Base-by-base conservation (phyloP, 2,888 invertebrate genomes). In the Pedicia rivosa region DNA sequence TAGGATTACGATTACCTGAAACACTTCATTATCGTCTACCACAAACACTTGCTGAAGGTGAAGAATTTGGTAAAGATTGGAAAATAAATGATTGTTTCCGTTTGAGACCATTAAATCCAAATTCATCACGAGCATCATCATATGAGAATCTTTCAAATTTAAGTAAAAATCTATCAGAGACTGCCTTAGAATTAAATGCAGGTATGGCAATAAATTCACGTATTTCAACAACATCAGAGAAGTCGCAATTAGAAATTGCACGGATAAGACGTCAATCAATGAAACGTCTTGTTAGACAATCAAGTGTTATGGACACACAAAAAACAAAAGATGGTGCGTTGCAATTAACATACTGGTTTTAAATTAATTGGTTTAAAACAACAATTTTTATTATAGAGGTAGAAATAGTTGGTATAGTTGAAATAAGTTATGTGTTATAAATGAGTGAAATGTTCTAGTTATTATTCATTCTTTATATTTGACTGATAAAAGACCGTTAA, bases 331-430 rank as follows among this genome's bases (percentile, higher is more conserved):
- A 82, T 50, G 87, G 87, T 10, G 75, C 74, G 35, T 78, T 87
- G 58, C 82, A 77, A 55, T 74, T 87, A 68, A 82, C 86, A 1
- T 84, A 86, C 57, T 87, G 87, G 87, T 84, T 84, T 62, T 86
- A 66, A 59, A 36, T 28, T 27, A 5, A 20, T n/a, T n/a, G n/a
- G n/a, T n/a, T n/a, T n/a, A n/a, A n/a, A n/a, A n/a, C n/a, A n/a
- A 15, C 15, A 7, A 14, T n/a, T 19, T 3, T 19, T 12, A 5
- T 19, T 31, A 8, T 31, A 32, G 10, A 20, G n/a, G n/a, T n/a
- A n/a, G n/a, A n/a, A n/a, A n/a, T n/a, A n/a, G n/a, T n/a, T n/a
- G n/a, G n/a, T n/a, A n/a, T n/a, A n/a, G n/a, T n/a, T n/a, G n/a
- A n/a, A n/a, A n/a, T n/a, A n/a, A n/a, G n/a, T n/a, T n/a, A n/a